phyloP scores from a whole-genome alignment of 2,888 invertebrate species.

The Limenitis camilla region DNA sequence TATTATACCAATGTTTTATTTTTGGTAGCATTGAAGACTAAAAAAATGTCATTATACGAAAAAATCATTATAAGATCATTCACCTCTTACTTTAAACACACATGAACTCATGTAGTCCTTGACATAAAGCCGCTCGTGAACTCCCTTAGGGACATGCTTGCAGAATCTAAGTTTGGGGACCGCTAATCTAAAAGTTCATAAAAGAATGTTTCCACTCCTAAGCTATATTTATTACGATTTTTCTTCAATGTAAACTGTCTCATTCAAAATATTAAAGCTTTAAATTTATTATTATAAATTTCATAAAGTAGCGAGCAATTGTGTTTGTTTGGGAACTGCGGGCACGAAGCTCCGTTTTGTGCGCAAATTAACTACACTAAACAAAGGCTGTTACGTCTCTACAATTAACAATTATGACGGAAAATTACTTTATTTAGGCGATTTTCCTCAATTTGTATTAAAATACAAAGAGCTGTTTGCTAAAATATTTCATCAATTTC shows the following conservation, averaged over 20 bases:
- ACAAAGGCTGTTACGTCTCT: slow-evolving; percentile 50
- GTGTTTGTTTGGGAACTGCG: slow-evolving; percentile 17
- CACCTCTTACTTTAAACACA: too few relatives aligned
- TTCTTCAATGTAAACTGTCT: neutral
- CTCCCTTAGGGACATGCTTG: too few relatives aligned
- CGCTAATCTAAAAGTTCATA: too few relatives aligned
- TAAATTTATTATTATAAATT: neutral
- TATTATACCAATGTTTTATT: too few relatives aligned
- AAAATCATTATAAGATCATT: too few relatives aligned
- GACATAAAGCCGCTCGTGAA: too few relatives aligned
- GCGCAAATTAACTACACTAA: slow-evolving; percentile 42
- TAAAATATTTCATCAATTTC: neutral
- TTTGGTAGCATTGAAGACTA: too few relatives aligned
- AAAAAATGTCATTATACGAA: too few relatives aligned
- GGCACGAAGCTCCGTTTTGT: slow-evolving; percentile 28
- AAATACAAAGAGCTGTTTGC: slow-evolving; percentile 26
- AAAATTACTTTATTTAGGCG: slow-evolving; percentile 52
- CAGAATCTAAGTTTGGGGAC: too few relatives aligned
- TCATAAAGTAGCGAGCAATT: slow-evolving; percentile 9
- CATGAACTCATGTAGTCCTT: too few relatives aligned
- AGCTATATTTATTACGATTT: neutral
- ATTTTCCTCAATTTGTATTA: slow-evolving; percentile 33
- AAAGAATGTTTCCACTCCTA: neutral
- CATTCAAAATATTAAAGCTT: neutral
- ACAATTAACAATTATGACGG: slow-evolving; percentile 52